These are phyloP conservation scores for Axis porcinus DNA, from an alignment of 2,113 vertebrate genomes.

Conservation along the genomic window DNA sequence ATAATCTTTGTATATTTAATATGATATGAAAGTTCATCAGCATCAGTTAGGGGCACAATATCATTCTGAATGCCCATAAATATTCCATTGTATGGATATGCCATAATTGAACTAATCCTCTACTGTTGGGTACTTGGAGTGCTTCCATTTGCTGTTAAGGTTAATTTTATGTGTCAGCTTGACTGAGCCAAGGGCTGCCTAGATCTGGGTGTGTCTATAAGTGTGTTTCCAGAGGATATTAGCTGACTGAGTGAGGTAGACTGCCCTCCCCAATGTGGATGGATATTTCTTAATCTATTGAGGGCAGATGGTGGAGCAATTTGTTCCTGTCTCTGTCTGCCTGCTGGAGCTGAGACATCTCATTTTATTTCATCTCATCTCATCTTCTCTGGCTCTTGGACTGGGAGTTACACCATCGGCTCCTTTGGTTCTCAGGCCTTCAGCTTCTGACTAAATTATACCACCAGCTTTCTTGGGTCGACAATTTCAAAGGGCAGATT, in stretches of 20 bases:
- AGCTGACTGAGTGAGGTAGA: neutral
- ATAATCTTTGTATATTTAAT: neutral
- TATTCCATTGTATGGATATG: neutral
- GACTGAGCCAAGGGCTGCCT: neutral
- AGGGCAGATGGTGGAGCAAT: neutral
- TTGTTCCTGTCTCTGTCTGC: neutral
- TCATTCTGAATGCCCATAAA: neutral
- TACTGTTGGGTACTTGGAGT: neutral
- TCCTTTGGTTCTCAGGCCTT: neutral
- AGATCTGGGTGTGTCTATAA: neutral
- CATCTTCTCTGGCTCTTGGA: neutral
- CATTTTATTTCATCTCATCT: neutral
- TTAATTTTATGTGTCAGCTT: neutral
- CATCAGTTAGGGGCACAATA: neutral
- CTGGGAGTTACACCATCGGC: neutral
- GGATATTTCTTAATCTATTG: neutral
- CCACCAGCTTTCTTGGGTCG: neutral
- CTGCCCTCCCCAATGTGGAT: neutral
- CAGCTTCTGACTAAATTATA: neutral
- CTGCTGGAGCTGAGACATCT: neutral
- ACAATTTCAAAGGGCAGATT: neutral
- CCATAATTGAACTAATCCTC: neutral
- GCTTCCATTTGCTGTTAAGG: neutral
- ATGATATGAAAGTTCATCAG: neutral
- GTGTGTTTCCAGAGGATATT: neutral